Conservation (phyloP, 2,797 vertebrate species). For the Typhlichthys subterraneus region DNA sequence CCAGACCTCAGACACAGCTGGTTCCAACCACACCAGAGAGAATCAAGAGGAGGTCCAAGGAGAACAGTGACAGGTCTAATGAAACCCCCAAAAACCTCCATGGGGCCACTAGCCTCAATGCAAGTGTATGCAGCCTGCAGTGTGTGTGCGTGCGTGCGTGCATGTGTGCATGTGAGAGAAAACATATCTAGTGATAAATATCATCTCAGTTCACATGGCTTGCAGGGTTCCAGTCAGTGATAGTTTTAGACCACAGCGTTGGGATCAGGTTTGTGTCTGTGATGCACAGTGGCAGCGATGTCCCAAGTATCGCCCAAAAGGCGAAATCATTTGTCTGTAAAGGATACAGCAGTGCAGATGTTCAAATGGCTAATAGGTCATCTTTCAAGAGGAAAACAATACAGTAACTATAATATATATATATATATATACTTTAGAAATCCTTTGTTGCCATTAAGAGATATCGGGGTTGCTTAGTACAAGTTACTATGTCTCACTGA, state of each 20-base stretch:
- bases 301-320: constrained; percentile 35
- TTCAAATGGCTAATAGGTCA: neutral
- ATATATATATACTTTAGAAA: neutral
- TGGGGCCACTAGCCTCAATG: constrained; percentile 15
- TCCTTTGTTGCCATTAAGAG: constrained; percentile 6
- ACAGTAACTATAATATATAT: neutral
- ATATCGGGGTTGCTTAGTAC: too few relatives aligned
- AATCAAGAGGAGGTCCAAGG: constrained; percentile 34
- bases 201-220: constrained; percentile 41
- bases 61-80: constrained; percentile 41
- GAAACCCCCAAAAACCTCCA: constrained; percentile 38
- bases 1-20: constrained; percentile 48
- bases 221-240: constrained; percentile 41
- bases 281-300: constrained; percentile 57
- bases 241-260: constrained; percentile 56
- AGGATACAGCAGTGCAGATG: constrained; percentile 25
- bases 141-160: constrained; percentile 14
- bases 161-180: constrained; percentile 1
- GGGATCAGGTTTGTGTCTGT: constrained; percentile 35
- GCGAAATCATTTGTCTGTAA: constrained; percentile 27
- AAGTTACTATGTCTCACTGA: too few relatives aligned
- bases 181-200: constrained; percentile 30
- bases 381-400: neutral
- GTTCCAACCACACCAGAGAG: constrained; percentile 46
- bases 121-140: constrained; percentile 9